Evolutionary conservation across 2,797 vertebrate species (phyloP), one percentile per base, ranked within the genome.

Genomic region (Ispidina picta): DNA sequence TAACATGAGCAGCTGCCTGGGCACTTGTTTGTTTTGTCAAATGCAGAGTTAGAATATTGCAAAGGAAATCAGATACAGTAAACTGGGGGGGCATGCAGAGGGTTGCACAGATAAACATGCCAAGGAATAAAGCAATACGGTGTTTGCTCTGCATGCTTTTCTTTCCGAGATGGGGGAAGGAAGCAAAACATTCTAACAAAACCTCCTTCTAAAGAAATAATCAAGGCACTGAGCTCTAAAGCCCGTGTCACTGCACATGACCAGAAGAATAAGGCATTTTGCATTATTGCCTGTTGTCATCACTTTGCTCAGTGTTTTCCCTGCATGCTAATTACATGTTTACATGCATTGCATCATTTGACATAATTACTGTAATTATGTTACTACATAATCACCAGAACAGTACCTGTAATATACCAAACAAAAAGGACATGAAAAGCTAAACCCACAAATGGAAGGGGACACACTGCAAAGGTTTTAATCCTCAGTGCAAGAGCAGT

Each of bases 311-410:
- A 11, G 65, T 93, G 93, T 93, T 96, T 92, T 90, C 89, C 86
- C 93, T 76, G 56, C 39, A 48, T 89, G 83, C 89, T 96, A 96
- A 97, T 96, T 91, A 95, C 92, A 94, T 92, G 91, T 95, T 95
- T 94, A 94, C 88, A 89, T 56, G 88, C 77, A 75, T 90, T 95
- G 86, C 94, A 96, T 97, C 95, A 96, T 65, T 93, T 75, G 88
- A 83, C 62, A 63, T 92, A 95, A 97, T 97, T 88, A 95, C 89
- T 94, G 88, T 89, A 95, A 95, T 96, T 95, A 96, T 90, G 88
- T 51, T 95, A 94, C 79, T 97, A 51, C 84, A 88, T 89, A 81
- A 95, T 91, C 94, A 94, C 46, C 90, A 90, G 95, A 88, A 93
- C 83, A 93, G 81, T 92, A 95, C 89, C 93, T 95, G 88, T 95